Base-by-base conservation (phyloP, 2,797 vertebrate species). In the Pogonophryne albipinna region DNA sequence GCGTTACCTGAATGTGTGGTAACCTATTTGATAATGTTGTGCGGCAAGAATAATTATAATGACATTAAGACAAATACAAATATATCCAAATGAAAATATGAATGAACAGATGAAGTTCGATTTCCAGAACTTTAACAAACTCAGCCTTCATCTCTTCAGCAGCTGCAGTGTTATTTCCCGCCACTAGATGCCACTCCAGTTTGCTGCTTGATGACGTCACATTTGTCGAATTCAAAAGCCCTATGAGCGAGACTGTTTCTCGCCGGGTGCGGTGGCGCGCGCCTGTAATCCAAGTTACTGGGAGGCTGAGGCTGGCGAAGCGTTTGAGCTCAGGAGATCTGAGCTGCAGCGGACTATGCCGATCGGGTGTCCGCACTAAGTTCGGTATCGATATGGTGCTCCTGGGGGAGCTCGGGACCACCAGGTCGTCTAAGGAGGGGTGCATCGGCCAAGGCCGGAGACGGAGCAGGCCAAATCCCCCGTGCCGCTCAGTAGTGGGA, bases 391-490 rank as follows among this genome's bases (percentile, higher is more conserved):
- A 91, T 90, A 90, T 91, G 91, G 91, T 90, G 83, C 72, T 88
- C 81, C 84, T 69, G 63, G 84, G 91, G 87, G 86, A 93, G 91
- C 90, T 12, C 80, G 74, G 89, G 88, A 71, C 72, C 82, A 90
- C 84, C 76, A 93, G 91, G 91, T 91, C 83, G 78, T 1, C 90
- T 86, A 90, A 93, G 70, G 83, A 93, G 92, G 88, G 90, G 92
- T 88, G 85, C 65, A 92, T 76, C 89, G 92, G 82, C 87, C 91
- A 87, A 93, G 92, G 93, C 78, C 91, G 91, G 89, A 78, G 68
- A 93, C 90, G 90, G 85, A 94, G 92, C 92, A 94, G 91, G 92
- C 81, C 89, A 92, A 91, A 93, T 61, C 89, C 92, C 89, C 91
- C 89, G 80, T 91, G 80, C 72, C 51, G 87, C 79, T 86, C 92